These are phyloP conservation scores for Triplophysa rosa DNA, from an alignment of 2,113 vertebrate genomes.

Conservation along the genomic window DNA sequence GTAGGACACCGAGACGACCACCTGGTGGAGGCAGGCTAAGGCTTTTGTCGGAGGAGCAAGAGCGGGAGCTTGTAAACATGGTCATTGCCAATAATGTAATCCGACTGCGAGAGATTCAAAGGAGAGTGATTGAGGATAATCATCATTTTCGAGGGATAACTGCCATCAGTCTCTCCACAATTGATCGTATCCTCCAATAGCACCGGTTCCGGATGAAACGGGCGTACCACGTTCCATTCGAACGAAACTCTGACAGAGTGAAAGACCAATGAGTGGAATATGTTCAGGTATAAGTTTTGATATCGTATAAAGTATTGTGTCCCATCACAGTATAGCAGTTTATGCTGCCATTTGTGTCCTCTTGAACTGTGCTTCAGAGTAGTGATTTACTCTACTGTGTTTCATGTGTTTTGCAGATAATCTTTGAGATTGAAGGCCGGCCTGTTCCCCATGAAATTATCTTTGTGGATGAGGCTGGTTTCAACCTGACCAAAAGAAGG, in stretches of 20 bases:
- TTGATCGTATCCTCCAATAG: conserved; percentile 5
- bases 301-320: not conserved
- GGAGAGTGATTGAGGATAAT: conserved; percentile 16
- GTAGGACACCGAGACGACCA: conserved; percentile 3
- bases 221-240: not conserved
- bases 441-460: no score
- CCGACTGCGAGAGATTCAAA: conserved; percentile 7
- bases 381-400: conserved; percentile 12
- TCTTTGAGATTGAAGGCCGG: conserved; percentile 2
- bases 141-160: conserved; percentile 7
- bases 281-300: no score
- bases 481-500: conserved; percentile 2
- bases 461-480: no score
- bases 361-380: not conserved
- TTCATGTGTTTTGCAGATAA: not conserved
- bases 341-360: not conserved
- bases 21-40: conserved; percentile 21
- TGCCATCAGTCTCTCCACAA: conserved; percentile 10
- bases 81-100: conserved; percentile 16
- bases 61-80: conserved; percentile 2
- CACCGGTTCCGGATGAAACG: not conserved
- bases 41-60: conserved; percentile 35
- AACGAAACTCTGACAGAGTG: not conserved
- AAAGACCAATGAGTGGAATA: not conserved
- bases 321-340: not conserved